These are phyloP conservation scores for Electrophaes corylata DNA, from an alignment of 2,888 invertebrate genomes.

Conservation along the genomic window DNA sequence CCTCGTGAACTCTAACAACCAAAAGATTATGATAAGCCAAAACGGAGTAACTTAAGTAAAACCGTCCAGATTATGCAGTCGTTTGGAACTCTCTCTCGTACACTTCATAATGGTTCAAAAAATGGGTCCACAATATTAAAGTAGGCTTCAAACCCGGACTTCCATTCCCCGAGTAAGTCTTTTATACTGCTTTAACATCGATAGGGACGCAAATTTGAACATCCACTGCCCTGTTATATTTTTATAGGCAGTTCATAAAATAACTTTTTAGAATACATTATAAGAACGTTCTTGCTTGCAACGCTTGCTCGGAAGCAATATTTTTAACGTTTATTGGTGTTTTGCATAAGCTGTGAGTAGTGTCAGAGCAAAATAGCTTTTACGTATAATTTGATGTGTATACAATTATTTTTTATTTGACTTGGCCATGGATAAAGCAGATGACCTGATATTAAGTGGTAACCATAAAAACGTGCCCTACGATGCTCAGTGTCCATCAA, in stretches of 20 bases:
- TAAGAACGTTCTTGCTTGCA: slow-evolving; percentile 59
- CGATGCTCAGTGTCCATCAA: too few relatives aligned
- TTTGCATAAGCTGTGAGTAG: slow-evolving; percentile 64
- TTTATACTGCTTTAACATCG: slow-evolving; percentile 65
- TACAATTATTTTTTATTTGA: too few relatives aligned
- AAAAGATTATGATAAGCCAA: slow-evolving; percentile 54
- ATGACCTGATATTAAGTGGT: too few relatives aligned
- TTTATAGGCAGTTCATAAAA: slow-evolving; percentile 79
- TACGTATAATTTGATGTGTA: slow-evolving; percentile 37
- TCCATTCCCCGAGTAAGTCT: slow-evolving; percentile 47
- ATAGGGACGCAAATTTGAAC: slow-evolving; percentile 69
- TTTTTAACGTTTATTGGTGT: slow-evolving; percentile 75
- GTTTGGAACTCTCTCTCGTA: slow-evolving; percentile 54
- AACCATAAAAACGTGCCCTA: too few relatives aligned
- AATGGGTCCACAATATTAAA: slow-evolving; percentile 66
- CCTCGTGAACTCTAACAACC: slow-evolving; percentile 48
- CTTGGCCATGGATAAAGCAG: too few relatives aligned
- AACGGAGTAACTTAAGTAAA: slow-evolving; percentile 50
- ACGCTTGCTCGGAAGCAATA: slow-evolving; percentile 68
- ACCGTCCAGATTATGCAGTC: slow-evolving; percentile 55
- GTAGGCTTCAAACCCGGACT: slow-evolving; percentile 54
- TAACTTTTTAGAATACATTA: slow-evolving; percentile 77
- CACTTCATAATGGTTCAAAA: slow-evolving; percentile 60
- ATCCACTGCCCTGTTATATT: slow-evolving; percentile 75
- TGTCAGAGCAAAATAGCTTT: slow-evolving; percentile 49